Evolutionary conservation across 2,888 invertebrate genomes (phyloP), one percentile per base, ranked within the genome.

Genomic region (Tricholauxania praeusta): DNA sequence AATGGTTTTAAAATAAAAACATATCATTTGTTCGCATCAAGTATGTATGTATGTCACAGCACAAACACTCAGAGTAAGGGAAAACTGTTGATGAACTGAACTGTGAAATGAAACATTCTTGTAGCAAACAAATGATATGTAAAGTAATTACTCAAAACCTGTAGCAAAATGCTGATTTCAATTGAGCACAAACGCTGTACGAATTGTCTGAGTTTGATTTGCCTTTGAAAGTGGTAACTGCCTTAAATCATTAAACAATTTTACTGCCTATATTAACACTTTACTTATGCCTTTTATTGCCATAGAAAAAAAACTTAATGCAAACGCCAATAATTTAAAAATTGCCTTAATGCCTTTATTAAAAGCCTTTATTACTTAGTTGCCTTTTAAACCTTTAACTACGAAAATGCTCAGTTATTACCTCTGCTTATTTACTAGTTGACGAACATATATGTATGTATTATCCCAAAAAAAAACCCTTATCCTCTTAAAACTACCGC

Each of bases 171-270:
- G 86, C 85, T 84, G 75, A 78, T 82, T 86, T 80, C 79, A 85
- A 79, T 74, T 70, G 72, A 80, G 74, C 79, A 76, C 80, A 76
- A 80, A 74, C 82, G 81, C 81, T 82, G 85, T 86, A 85, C 85
- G 85, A 86, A 79, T 82, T 86, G 85, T 85, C 86, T 81, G 85
- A 82, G 82, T 81, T 79, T 76, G 76, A 72, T 78, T 75, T 75
- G 80, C 77, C 70, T 65, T 78, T 85, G 82, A 72, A 83, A 82
- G 86, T 85, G 84, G 78, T 79, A 82, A 77, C 74, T 7, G 39
- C 39, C 8, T 39, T 39, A 39, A 39, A 39, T 70, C 53, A 53
- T n/a, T 53, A 53, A 39, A 39, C 39, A 39, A 8, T 39, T 39
- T 39, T 39, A 39, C 2, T 39, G 10, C 39, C 39, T 39, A 39